Conservation (phyloP, 2,113 vertebrate genomes). For the Crotalus horridus region DNA sequence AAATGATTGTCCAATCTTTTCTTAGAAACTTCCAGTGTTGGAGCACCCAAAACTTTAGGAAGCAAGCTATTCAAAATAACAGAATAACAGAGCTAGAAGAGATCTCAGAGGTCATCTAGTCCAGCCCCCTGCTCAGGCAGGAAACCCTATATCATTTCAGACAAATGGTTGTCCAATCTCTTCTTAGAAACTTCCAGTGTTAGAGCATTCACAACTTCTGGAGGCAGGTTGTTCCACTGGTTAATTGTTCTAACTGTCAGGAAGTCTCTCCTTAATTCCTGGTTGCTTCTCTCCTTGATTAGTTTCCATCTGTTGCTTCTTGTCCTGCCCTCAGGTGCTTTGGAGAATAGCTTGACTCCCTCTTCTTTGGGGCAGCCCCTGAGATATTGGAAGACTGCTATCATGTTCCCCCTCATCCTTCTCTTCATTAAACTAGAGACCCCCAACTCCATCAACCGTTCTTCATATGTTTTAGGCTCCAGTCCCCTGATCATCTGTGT, state of each 20-base stretch:
- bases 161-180: not conserved
- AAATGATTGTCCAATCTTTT: not conserved
- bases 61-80: too few relatives aligned
- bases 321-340: not conserved
- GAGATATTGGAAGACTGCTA: not conserved
- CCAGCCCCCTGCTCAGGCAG: not conserved
- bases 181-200: not conserved
- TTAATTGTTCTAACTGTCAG: not conserved
- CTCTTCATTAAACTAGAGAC: not conserved
- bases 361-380: not conserved
- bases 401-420: not conserved
- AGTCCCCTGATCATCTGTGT: too few relatives aligned
- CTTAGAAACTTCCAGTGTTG: not conserved
- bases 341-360: not conserved
- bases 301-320: not conserved
- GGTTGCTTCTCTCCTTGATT: not conserved
- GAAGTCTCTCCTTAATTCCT: not conserved
- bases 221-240: not conserved
- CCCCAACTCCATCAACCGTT: too few relatives aligned
- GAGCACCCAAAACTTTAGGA: not conserved
- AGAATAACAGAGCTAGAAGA: not conserved
- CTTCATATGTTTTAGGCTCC: too few relatives aligned
- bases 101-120: not conserved
- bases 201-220: not conserved
- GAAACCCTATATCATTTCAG: not conserved